These are phyloP conservation scores for Neoseiulus cucumeris DNA, from an alignment of 1,140 invertebrate genomes.

Conservation along the genomic window DNA sequence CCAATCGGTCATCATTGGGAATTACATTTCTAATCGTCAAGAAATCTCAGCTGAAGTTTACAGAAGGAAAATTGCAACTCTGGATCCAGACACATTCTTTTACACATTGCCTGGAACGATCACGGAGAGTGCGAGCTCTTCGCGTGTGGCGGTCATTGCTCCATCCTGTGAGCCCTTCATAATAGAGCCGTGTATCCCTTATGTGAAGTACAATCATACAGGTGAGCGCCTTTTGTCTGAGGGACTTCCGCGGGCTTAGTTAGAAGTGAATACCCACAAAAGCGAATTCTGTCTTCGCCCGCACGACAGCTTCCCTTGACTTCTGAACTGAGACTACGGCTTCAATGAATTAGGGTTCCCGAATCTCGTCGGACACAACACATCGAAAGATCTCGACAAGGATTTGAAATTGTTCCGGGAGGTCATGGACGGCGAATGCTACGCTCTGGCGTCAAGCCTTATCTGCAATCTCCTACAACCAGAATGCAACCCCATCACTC, in stretches of 20 bases:
- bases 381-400: neutral
- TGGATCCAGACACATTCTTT: conserved; percentile 5
- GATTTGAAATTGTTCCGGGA: conserved; percentile 9
- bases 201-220: neutral
- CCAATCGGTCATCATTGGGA: neutral
- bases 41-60: conserved; percentile 8
- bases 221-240: too few relatives aligned
- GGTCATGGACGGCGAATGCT: conserved; percentile 4
- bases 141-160: neutral
- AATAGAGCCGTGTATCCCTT: neutral
- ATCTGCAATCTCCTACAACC: neutral
- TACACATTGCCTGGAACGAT: neutral
- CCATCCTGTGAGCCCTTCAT: neutral
- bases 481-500: neutral
- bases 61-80: neutral
- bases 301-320: too few relatives aligned
- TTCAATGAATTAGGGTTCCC: neutral
- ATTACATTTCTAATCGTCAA: neutral
- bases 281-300: too few relatives aligned
- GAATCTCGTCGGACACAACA: conserved; percentile 5
- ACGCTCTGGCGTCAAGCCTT: neutral
- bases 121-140: neutral
- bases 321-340: too few relatives aligned
- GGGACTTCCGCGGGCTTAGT: too few relatives aligned
- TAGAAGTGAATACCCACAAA: too few relatives aligned